Conservation (phyloP, 1,140 invertebrate species). For the Drosophila nebulosa region DNA sequence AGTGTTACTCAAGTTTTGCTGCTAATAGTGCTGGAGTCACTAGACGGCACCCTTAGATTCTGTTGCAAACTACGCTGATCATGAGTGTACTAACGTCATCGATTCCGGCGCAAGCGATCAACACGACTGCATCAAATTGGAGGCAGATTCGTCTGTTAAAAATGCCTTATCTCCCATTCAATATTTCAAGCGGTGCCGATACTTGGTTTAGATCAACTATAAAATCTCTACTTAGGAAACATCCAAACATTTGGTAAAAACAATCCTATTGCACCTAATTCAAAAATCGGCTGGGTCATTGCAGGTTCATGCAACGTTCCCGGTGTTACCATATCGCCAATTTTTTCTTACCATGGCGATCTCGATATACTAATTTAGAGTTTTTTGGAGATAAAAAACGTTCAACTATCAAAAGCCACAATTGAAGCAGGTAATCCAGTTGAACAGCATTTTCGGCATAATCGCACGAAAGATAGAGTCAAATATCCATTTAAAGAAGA, state of each 20-base stretch:
- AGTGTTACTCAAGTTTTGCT: not conserved
- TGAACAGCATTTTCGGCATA: not conserved
- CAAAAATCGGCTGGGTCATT: not conserved
- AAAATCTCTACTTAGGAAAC: no score
- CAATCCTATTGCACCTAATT: no score
- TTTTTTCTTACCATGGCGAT: not conserved
- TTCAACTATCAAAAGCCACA: not conserved
- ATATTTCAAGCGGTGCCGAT: no score
- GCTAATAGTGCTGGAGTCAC: not conserved
- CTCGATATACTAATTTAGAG: not conserved
- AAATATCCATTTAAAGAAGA: not conserved
- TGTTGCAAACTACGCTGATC: not conserved
- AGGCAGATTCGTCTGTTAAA: not conserved
- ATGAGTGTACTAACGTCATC: not conserved
- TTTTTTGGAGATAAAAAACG: not conserved
- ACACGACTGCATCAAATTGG: not conserved
- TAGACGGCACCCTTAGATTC: not conserved
- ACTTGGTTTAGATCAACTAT: no score
- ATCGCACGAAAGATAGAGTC: not conserved
- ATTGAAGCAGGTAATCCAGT: not conserved
- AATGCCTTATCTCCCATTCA: no score
- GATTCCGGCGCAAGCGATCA: not conserved
- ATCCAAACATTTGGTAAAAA: no score
- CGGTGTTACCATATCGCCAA: not conserved
- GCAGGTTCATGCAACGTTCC: not conserved